phyloP scores from a whole-genome alignment of 2,888 invertebrate genomes.

The Synergus gifuensis region DNA sequence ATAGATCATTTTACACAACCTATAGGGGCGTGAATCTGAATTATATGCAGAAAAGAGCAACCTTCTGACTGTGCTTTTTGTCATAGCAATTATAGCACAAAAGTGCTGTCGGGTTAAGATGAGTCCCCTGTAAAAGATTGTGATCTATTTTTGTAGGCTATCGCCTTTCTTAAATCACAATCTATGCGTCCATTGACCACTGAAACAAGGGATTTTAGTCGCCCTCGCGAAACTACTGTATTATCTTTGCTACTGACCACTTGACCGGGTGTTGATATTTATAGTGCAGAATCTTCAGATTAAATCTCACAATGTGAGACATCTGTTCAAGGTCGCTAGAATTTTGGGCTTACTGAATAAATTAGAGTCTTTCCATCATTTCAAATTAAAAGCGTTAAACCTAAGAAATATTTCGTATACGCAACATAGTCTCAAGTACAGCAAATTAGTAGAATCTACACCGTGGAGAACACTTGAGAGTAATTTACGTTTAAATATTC shows the following conservation, averaged over 20 bases:
- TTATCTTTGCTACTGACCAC: not conserved
- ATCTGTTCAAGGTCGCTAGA: too few species aligned
- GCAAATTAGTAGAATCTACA: slow-evolving; percentile 33
- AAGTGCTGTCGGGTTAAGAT: too few species aligned
- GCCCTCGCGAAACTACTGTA: slow-evolving; percentile 11
- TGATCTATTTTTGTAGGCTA: not conserved
- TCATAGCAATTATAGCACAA: too few species aligned
- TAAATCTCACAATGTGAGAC: not conserved
- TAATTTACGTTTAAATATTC: slow-evolving; percentile 26
- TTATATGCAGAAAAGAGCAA: too few species aligned
- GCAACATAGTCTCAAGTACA: slow-evolving; percentile 6
- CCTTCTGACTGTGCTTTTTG: too few species aligned
- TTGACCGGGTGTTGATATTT: slow-evolving; percentile 16
- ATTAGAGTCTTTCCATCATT: not conserved
- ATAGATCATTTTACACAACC: too few species aligned
- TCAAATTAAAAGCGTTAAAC: not conserved
- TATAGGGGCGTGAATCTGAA: too few species aligned
- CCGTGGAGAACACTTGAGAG: not conserved
- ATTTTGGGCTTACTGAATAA: too few species aligned
- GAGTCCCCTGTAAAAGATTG: not conserved
- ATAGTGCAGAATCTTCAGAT: slow-evolving; percentile 13
- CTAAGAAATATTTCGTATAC: not conserved
- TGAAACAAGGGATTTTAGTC: slow-evolving; percentile 16
- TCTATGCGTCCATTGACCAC: not conserved
- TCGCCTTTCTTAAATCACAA: not conserved